Conservation (phyloP, 2,113 vertebrate genomes). For the Anser cygnoides region DNA sequence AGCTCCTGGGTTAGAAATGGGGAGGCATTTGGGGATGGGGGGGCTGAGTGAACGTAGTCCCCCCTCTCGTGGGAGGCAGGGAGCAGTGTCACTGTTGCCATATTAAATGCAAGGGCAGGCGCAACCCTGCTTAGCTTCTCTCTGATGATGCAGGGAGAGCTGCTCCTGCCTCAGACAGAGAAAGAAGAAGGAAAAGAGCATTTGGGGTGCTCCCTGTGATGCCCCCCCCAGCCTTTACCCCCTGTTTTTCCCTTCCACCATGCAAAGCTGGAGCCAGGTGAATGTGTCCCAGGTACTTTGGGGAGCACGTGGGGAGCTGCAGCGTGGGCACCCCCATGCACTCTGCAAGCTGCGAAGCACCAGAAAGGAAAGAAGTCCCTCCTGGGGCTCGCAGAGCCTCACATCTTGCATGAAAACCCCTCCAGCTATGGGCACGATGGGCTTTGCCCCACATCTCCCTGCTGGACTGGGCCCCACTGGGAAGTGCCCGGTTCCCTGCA, state of each 20-base stretch:
- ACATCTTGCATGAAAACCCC: not conserved
- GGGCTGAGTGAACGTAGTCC: rapidly evolving
- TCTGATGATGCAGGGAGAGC: rapidly evolving
- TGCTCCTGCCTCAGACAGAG: rapidly evolving
- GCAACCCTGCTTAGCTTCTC: not conserved
- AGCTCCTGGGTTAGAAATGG: no score
- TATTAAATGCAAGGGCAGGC: rapidly evolving
- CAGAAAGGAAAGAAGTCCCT: not conserved
- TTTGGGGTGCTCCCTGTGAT: rapidly evolving
- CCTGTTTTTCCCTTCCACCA: no score
- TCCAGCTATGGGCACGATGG: not conserved
- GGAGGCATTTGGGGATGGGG: not conserved
- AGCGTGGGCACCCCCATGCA: not conserved
- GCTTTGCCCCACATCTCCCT: not conserved
- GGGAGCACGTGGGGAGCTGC: rapidly evolving
- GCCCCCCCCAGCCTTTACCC: no score
- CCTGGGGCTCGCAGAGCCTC: not conserved
- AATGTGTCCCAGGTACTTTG: rapidly evolving
- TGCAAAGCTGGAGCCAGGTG: not conserved
- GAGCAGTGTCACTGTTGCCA: rapidly evolving
- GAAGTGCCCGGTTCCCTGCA: not conserved
- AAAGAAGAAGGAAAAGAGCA: not conserved
- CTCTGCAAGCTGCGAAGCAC: not conserved
- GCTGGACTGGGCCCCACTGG: not conserved
- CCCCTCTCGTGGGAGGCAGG: not conserved